Evolutionary conservation across 1,140 invertebrate species (phyloP), one percentile per base, ranked within the genome.

Genomic region (Atta texana): DNA sequence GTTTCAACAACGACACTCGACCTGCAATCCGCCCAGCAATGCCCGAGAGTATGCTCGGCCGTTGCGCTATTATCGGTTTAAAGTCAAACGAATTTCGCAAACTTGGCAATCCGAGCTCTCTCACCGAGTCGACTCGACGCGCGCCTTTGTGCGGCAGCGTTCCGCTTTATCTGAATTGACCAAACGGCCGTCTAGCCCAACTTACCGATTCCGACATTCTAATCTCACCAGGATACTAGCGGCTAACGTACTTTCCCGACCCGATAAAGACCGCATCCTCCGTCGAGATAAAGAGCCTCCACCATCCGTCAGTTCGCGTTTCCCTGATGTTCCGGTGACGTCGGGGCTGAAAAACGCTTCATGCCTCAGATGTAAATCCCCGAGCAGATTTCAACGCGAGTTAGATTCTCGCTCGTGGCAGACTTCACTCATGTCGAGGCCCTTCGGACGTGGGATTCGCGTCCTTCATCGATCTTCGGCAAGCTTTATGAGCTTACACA

Each of bases 221-320:
- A 91, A 91, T 91, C 90, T 91, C 63, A 18, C 74, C 80, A 74
- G 88, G 85, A 91, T 91, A 91, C 85, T 71, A 81, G 59, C 71
- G 87, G 89, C 76, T 91, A 91, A 90, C 84, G 85, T 90, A 91
- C 85, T 85, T 91, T 91, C 71, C 75, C 89, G 57, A 82, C 85
- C 63, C 64, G 90, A 91, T 91, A 91, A 91, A 89, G 90, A 91
- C 87, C 90, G 85, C 88, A 87, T 91, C 90, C 85, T 91, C 24
- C 85, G 77, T 18, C 39, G 84, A 90, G 89, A 91, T 91, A 91
- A 91, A 90, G 82, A 86, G 69, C 86, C 86, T 86, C 64, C 86
- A 72, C 68, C 82, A 90, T 90, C 87, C 89, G 86, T 90, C 89
- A 90, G 81, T 57, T 69, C 16, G 3, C 69, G 64, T 82, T 90